Evolutionary conservation across 2,113 vertebrate species (phyloP).

Genomic region (Spea bombifrons): DNA sequence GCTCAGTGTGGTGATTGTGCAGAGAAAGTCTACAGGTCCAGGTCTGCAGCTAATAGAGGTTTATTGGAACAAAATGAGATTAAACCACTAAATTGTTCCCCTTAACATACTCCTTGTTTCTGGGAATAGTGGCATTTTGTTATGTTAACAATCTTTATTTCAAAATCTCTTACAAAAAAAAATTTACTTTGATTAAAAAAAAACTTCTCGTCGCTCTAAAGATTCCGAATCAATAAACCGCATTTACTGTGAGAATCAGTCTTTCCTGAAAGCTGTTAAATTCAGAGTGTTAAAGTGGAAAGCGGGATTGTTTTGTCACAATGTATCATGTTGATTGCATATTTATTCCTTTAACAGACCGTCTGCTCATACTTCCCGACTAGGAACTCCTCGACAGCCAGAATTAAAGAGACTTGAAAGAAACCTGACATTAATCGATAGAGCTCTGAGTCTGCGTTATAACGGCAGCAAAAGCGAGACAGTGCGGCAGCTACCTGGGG

Average conservation of each 20-base stretch:
- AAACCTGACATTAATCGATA: too few species aligned
- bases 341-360: slow-evolving; percentile 56
- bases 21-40: too few species aligned
- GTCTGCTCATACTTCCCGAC: neutral
- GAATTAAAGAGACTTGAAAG: too few species aligned
- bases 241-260: slow-evolving; percentile 38
- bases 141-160: neutral
- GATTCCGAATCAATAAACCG: slow-evolving; percentile 45
- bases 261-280: slow-evolving; percentile 21
- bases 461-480: too few species aligned
- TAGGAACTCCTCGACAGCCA: too few species aligned
- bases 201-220: slow-evolving; percentile 39
- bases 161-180: slow-evolving; percentile 21
- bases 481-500: too few species aligned
- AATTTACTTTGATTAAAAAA: slow-evolving; percentile 3
- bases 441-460: too few species aligned
- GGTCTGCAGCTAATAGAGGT: too few species aligned
- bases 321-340: slow-evolving; percentile 60
- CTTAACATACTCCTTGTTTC: neutral
- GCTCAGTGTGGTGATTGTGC: too few species aligned
- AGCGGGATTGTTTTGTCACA: slow-evolving; percentile 50
- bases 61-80: too few species aligned
- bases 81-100: neutral
- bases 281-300: slow-evolving; percentile 51
- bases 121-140: slow-evolving; percentile 14